Conservation (phyloP, 2,888 invertebrate species). For the Drosophila neutralis region DNA sequence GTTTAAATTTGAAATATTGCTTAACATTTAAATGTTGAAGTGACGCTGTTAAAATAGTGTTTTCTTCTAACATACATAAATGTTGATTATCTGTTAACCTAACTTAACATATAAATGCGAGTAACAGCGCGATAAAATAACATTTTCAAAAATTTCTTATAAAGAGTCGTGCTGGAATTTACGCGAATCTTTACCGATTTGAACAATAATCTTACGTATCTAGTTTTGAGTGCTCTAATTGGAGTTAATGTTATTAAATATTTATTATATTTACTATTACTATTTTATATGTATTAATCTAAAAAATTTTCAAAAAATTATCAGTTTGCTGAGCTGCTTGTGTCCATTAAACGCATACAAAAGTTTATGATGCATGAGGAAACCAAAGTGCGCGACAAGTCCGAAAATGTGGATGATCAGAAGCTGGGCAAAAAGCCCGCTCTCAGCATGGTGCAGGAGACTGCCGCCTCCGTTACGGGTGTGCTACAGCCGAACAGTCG, state of each 20-base stretch:
- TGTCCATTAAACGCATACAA: conserved; percentile 87
- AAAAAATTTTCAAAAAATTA: background rate
- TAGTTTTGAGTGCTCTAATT: background rate
- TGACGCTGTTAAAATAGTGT: background rate
- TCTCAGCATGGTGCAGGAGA: conserved; percentile 67
- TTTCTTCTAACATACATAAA: background rate
- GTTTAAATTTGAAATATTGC: background rate
- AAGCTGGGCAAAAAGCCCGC: conserved; percentile 47
- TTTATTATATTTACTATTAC: background rate
- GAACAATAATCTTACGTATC: background rate
- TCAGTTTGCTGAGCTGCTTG: conserved; percentile 86
- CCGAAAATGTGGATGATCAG: conserved; percentile 66
- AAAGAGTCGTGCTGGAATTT: background rate
- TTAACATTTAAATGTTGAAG: background rate
- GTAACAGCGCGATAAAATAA: background rate
- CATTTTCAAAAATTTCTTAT: background rate
- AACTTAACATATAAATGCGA: background rate
- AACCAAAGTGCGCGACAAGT: conserved; percentile 84
- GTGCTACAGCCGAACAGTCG: conserved; percentile 68
- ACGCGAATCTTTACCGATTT: background rate
- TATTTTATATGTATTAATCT: background rate
- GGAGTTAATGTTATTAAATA: background rate
- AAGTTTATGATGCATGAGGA: conserved; percentile 88
- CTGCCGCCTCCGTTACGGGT: conserved; percentile 59
- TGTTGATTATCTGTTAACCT: background rate